These are phyloP conservation scores for Tylochromis polylepis DNA, from an alignment of 2,113 vertebrate species.

Conservation along the genomic window DNA sequence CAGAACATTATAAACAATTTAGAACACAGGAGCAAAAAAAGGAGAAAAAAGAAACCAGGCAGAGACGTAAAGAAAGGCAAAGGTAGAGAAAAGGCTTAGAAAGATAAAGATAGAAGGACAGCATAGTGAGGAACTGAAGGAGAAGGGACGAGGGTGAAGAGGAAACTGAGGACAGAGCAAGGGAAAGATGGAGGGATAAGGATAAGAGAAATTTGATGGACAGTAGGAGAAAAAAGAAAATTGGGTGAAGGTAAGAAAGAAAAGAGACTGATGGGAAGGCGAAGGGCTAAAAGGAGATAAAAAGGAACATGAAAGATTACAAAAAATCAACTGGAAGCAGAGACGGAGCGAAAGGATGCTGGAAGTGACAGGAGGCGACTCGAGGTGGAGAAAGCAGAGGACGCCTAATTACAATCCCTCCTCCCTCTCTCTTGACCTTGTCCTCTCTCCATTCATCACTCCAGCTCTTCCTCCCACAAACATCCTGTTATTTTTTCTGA, in stretches of 20 bases:
- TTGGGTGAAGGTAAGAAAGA: neutral
- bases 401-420: constrained; percentile 1
- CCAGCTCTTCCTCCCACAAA: neutral
- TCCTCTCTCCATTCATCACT: constrained; percentile 26
- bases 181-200: neutral
- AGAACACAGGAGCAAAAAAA: neutral
- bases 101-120: neutral
- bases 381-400: neutral
- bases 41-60: neutral
- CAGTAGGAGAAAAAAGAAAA: neutral
- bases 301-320: neutral
- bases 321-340: neutral
- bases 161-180: neutral
- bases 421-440: constrained; percentile 9
- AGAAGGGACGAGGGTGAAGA: neutral
- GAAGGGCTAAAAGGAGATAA: neutral
- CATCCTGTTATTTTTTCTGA: constrained; percentile 6
- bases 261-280: neutral
- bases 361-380: neutral
- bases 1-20: neutral
- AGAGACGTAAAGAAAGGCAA: neutral
- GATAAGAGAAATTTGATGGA: neutral
- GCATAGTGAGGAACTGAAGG: neutral
- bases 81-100: neutral
- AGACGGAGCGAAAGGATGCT: neutral